Conservation (phyloP, 1,140 invertebrate species). For the Drosophila tristis region DNA sequence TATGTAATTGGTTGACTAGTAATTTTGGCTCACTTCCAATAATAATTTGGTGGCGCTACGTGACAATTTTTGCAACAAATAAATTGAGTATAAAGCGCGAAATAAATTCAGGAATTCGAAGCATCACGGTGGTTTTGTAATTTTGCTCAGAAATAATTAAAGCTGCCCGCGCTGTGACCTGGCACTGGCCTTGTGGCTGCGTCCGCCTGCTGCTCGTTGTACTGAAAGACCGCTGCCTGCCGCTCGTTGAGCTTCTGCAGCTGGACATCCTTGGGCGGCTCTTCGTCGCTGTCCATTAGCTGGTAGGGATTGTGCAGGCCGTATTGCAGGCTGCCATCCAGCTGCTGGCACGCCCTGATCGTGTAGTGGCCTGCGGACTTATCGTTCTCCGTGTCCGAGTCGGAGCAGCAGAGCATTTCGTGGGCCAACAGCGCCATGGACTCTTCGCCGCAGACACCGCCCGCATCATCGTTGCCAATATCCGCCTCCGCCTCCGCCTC, state of each 20-base stretch:
- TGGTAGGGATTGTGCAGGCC: constrained; percentile 21
- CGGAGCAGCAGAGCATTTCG: constrained; percentile 58
- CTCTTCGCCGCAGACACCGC: constrained; percentile 30
- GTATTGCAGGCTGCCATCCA: not conserved
- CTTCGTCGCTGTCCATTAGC: constrained; percentile 36
- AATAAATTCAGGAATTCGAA: too few relatives aligned
- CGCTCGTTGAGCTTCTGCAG: not conserved
- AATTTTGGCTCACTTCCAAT: too few relatives aligned
- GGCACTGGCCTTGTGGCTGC: too few relatives aligned
- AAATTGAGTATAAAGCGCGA: too few relatives aligned
- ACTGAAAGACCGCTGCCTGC: too few relatives aligned
- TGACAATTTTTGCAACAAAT: too few relatives aligned
- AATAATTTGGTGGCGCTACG: too few relatives aligned
- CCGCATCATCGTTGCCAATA: constrained; percentile 17
- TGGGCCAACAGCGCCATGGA: constrained; percentile 50
- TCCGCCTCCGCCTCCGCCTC: constrained; percentile 53
- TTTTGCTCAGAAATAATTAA: too few relatives aligned
- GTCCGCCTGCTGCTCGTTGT: too few relatives aligned
- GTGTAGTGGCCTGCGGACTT: not conserved
- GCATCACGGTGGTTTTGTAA: too few relatives aligned
- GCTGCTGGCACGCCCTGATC: constrained; percentile 2
- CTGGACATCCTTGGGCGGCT: not conserved
- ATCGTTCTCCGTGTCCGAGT: constrained; percentile 31
- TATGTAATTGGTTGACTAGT: too few relatives aligned
- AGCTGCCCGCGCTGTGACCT: too few relatives aligned